Conservation (phyloP, 2,888 invertebrate genomes). For the Drepana falcataria region DNA sequence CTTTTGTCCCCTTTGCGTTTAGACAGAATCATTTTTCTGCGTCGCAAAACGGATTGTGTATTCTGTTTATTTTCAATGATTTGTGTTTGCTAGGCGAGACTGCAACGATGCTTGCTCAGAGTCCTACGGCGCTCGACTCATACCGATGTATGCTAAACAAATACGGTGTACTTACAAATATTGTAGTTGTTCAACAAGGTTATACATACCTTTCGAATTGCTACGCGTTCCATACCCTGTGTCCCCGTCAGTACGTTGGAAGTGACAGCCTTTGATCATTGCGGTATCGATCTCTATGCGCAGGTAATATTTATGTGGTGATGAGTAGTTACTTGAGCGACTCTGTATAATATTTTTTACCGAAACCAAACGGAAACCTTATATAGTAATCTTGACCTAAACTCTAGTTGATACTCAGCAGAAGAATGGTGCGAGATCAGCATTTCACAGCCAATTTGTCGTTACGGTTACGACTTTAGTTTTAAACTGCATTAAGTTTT, state of each 20-base stretch:
- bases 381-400: constrained; percentile 3
- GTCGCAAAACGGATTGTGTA: constrained; percentile 39
- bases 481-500: constrained; percentile 1
- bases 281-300: no score
- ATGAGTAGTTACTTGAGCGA: no score
- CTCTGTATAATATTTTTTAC: no score
- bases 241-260: constrained; percentile 3
- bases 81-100: constrained; percentile 42
- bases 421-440: background rate
- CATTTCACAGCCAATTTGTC: constrained; percentile 1
- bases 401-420: background rate
- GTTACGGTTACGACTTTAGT: constrained; percentile 1
- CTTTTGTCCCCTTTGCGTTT: constrained; percentile 65
- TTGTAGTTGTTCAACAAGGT: constrained; percentile 51
- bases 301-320: no score
- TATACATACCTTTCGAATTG: constrained; percentile 56
- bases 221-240: constrained; percentile 24
- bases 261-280: no score
- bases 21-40: constrained; percentile 57
- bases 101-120: constrained; percentile 21
- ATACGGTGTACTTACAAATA: constrained; percentile 54
- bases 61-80: constrained; percentile 49
- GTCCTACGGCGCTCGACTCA: constrained; percentile 40
- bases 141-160: constrained; percentile 55
- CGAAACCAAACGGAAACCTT: no score